Conservation (phyloP, 1,140 invertebrate species). For the Drosophila sturtevanti region DNA sequence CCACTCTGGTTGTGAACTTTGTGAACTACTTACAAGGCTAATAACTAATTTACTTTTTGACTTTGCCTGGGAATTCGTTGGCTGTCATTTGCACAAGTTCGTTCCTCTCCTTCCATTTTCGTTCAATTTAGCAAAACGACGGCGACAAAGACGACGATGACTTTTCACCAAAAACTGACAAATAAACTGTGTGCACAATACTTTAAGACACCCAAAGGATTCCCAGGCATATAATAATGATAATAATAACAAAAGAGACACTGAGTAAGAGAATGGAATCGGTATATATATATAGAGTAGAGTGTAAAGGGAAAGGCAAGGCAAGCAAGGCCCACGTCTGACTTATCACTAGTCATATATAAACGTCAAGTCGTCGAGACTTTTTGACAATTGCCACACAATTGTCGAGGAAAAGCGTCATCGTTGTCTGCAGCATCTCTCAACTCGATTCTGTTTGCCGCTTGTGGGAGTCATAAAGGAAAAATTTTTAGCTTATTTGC, state of each 20-base stretch:
- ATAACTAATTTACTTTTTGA: conserved; percentile 75
- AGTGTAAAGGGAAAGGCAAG: no score
- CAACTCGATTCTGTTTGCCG: conserved; percentile 21
- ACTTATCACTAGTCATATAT: conserved; percentile 77
- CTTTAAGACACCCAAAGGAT: conserved; percentile 69
- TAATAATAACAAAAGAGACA: conserved; percentile 57
- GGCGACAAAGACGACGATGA: conserved; percentile 35
- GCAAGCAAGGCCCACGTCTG: conserved; percentile 26
- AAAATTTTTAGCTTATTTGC: conserved; percentile 76
- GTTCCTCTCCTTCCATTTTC: conserved; percentile 49
- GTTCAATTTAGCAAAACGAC: conserved; percentile 2
- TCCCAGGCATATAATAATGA: conserved; percentile 39
- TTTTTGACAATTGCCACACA: conserved; percentile 78
- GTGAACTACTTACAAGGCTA: conserved; percentile 77
- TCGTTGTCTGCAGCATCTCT: conserved; percentile 39
- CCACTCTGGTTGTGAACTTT: conserved; percentile 49
- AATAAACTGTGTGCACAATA: conserved; percentile 66
- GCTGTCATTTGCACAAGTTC: conserved; percentile 39
- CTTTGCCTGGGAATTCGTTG: conserved; percentile 32
- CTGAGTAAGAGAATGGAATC: conserved; percentile 15
- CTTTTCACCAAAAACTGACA: conserved; percentile 72
- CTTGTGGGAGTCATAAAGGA: conserved; percentile 72
- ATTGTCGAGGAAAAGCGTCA: conserved; percentile 59
- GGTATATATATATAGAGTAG: no score
- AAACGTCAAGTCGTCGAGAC: conserved; percentile 69